Percentiles rank a stretch among this genome's conserved stretches.
phyloP scores from a whole-genome alignment of 2,888 invertebrate species.

The Tetranychus truncatus region DNA sequence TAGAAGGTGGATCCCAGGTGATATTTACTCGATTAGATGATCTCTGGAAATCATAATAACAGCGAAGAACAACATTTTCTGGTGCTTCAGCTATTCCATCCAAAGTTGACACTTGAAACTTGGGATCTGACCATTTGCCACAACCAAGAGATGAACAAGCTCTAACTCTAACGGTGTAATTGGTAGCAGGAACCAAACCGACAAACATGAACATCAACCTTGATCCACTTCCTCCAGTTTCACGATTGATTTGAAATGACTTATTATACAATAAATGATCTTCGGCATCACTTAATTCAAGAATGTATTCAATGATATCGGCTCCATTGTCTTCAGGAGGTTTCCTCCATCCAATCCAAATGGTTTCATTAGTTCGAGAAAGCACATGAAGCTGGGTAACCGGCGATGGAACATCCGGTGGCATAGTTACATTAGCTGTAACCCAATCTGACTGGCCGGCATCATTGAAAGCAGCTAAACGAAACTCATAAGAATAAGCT shows the following conservation, averaged over 20 bases:
- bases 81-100: conserved; percentile 41
- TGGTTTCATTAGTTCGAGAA: conserved; percentile 27
- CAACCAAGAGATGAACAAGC: conserved; percentile 57
- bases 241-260: conserved; percentile 22
- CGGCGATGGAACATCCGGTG: conserved; percentile 27
- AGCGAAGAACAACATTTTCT: conserved; percentile 25
- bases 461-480: conserved; percentile 26
- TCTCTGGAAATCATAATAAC: conserved; percentile 23
- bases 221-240: conserved; percentile 16
- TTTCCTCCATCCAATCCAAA: conserved; percentile 28
- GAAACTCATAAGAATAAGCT: conserved; percentile 25
- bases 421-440: conserved; percentile 25
- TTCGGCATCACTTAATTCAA: conserved; percentile 21
- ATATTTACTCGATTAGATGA: conserved; percentile 41
- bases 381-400: conserved; percentile 27
- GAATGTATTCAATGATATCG: conserved; percentile 25
- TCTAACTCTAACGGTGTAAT: conserved; percentile 56
- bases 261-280: conserved; percentile 22
- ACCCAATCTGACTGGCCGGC: conserved; percentile 26
- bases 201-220: conserved; percentile 50
- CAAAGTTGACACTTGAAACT: conserved; percentile 57
- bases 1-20: conserved; percentile 51
- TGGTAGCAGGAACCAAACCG: conserved; percentile 55
- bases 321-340: conserved; percentile 27
- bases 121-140: conserved; percentile 52